Percentiles rank a stretch among this genome's conserved stretches.
Evolutionary conservation across 23 tunicate genomes (phyloP).

Genomic region (Pegea sp.): DNA sequence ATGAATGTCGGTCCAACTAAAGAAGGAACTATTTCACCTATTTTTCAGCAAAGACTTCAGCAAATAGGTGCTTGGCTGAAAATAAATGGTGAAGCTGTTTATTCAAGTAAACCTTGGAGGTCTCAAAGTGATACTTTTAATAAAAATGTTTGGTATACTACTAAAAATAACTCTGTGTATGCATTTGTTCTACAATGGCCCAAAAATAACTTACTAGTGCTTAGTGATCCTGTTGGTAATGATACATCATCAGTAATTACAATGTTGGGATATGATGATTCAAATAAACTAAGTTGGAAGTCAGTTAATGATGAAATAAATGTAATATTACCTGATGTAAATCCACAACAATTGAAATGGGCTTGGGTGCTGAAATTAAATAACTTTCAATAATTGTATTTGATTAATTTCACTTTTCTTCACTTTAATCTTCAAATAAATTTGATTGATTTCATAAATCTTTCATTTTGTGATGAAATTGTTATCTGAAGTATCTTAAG

Average conservation of each 20-base stretch:
- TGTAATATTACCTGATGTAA: slow-evolving; percentile 13
- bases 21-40: slow-evolving; percentile 51
- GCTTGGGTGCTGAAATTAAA: slow-evolving; percentile 70
- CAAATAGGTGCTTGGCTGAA: slow-evolving; percentile 69
- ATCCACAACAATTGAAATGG: slow-evolving; percentile 30
- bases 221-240: slow-evolving; percentile 23
- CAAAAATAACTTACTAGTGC: slow-evolving; percentile 14
- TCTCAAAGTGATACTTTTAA: slow-evolving; percentile 49
- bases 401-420: no score
- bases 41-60: slow-evolving; percentile 49
- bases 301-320: slow-evolving; percentile 5
- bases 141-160: slow-evolving; percentile 46
- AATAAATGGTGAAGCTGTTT: slow-evolving; percentile 79
- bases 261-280: slow-evolving; percentile 20
- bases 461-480: no score
- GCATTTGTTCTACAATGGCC: slow-evolving; percentile 76
- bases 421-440: no score
- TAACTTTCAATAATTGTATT: slow-evolving; percentile 11
- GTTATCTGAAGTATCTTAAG: no score
- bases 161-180: slow-evolving; percentile 25
- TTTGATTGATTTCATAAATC: no score
- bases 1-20: slow-evolving; percentile 86
- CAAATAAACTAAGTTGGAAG: slow-evolving; percentile 11
- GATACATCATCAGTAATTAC: slow-evolving; percentile 13
- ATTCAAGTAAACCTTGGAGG: slow-evolving; percentile 56